A percentile compares a stretch with the other conserved stretches of the same genome.
phyloP scores from a whole-genome alignment of 2,888 invertebrate species.

The Masnerella sp. region DNA sequence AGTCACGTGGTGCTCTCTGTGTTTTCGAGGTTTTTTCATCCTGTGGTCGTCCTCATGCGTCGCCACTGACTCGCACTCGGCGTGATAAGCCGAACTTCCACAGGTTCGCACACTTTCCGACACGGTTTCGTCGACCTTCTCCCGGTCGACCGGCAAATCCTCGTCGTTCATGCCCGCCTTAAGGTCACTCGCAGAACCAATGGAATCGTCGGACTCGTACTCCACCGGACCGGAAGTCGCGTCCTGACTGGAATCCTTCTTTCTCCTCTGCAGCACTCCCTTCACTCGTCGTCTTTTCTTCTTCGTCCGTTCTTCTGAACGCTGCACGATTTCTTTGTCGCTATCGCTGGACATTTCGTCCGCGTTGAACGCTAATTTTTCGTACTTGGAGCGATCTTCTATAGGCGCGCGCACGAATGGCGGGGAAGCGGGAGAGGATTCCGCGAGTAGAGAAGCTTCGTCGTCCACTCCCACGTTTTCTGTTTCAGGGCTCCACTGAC shows the following conservation, averaged over 20 bases:
- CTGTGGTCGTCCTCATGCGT: constrained; percentile 81
- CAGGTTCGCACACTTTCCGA: constrained; percentile 83
- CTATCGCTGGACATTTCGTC: constrained; percentile 80
- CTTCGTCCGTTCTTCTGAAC: constrained; percentile 73
- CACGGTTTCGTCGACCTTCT: constrained; percentile 79
- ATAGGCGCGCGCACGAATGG: constrained; percentile 82
- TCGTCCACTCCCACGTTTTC: constrained; percentile 72
- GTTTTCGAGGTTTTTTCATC: constrained; percentile 77
- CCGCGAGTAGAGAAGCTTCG: constrained; percentile 76
- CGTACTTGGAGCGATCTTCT: constrained; percentile 87
- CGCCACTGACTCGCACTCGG: constrained; percentile 85
- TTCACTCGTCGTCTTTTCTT: constrained; percentile 75
- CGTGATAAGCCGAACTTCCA: constrained; percentile 85
- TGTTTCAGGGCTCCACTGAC: constrained; percentile 70
- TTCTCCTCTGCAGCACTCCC: constrained; percentile 64
- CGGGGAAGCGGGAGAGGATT: constrained; percentile 76
- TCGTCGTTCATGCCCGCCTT: constrained; percentile 78
- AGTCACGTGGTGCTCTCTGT: constrained; percentile 71
- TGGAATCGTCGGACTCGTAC: constrained; percentile 83
- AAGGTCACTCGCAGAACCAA: constrained; percentile 86
- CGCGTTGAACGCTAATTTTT: constrained; percentile 83
- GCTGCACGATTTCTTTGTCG: constrained; percentile 72
- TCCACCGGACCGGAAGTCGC: constrained; percentile 68
- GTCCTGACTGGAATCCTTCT: constrained; percentile 62
- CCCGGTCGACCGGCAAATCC: constrained; percentile 70